These are phyloP conservation scores for Cuculus canorus DNA, from an alignment of 2,797 vertebrate species.

Conservation along the genomic window DNA sequence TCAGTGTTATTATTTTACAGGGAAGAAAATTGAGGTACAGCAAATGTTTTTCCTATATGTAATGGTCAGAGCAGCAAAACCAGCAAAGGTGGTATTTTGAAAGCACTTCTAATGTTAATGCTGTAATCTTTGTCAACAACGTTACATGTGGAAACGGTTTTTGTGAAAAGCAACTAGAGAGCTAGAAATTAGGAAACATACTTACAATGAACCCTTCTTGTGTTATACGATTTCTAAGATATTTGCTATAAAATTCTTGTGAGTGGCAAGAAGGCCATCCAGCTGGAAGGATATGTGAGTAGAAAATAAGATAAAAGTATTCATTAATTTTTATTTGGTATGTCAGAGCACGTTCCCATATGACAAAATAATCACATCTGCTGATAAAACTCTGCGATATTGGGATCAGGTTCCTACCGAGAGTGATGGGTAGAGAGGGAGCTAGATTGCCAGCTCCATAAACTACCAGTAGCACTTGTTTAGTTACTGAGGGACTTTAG, in stretches of 20 bases:
- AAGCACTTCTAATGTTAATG: background rate
- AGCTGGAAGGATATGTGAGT: background rate
- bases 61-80: background rate
- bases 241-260: background rate
- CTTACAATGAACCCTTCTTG: background rate
- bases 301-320: background rate
- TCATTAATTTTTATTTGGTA: background rate
- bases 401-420: background rate
- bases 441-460: background rate
- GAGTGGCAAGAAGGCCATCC: background rate
- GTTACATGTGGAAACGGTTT: background rate
- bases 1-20: background rate
- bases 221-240: background rate
- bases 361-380: background rate
- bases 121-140: background rate
- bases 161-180: background rate
- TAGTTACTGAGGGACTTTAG: background rate
- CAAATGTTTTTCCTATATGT: background rate
- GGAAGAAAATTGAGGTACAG: background rate
- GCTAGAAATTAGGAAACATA: background rate
- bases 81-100: background rate
- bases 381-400: background rate
- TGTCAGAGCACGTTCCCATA: background rate
- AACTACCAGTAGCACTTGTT: background rate
- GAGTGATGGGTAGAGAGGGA: background rate